A percentile compares a stretch with the other conserved stretches of the same genome.
These are phyloP conservation scores for Bergia puertoricense DNA, from an alignment of 92 coral and sea anemone genomes.

Conservation along the genomic window DNA sequence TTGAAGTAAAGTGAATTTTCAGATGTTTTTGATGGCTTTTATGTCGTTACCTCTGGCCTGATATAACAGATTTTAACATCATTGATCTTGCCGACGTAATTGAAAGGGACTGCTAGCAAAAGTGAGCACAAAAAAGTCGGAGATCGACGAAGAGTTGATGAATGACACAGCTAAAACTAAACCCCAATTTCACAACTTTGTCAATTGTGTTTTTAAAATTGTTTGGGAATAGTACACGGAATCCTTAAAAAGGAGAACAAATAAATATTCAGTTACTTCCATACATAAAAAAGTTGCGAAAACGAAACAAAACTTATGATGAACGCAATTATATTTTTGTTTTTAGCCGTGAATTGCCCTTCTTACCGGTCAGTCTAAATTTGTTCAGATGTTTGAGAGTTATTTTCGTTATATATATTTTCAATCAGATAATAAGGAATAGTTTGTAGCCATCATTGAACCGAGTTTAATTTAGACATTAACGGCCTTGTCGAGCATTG, in stretches of 20 bases:
- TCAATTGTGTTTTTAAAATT: too few relatives aligned
- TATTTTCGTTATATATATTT: too few relatives aligned
- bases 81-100: slow-evolving; percentile 43
- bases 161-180: background rate
- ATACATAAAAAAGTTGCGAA: background rate
- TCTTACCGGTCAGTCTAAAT: background rate
- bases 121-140: background rate
- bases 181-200: background rate
- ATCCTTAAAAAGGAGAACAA: background rate
- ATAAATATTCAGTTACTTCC: background rate
- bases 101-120: slow-evolving; percentile 14
- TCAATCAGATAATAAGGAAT: background rate
- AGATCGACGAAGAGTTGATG: background rate
- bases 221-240: background rate
- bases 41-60: slow-evolving; percentile 38
- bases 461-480: too few relatives aligned
- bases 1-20: slow-evolving; percentile 45
- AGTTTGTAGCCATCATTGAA: too few relatives aligned
- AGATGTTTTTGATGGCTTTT: slow-evolving; percentile 39
- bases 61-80: slow-evolving; percentile 1
- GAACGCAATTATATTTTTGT: background rate
- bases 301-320: background rate
- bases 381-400: background rate
- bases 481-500: too few relatives aligned
- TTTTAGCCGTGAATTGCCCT: too few relatives aligned